Percentiles rank a stretch among this genome's conserved stretches.
Conservation (phyloP, 2,797 vertebrate genomes). For the Telmatherina bonti region DNA sequence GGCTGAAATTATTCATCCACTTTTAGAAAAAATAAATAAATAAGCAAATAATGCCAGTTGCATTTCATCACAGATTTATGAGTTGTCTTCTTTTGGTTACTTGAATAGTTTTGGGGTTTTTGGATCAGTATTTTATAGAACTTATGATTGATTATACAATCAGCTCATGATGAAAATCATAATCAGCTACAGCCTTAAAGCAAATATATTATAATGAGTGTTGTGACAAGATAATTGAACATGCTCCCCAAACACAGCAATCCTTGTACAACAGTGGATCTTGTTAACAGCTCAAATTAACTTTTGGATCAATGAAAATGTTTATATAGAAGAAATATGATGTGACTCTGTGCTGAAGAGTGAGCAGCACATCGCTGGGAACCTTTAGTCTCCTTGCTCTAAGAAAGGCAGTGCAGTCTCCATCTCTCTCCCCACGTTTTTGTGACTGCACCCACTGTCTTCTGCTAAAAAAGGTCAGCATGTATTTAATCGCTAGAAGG, state of each 20-base stretch:
- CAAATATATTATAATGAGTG: not conserved
- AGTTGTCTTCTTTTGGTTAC: not conserved
- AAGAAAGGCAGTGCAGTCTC: constrained; percentile 8
- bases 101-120: constrained; percentile 1
- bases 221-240: not conserved
- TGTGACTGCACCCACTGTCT: not conserved
- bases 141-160: not conserved
- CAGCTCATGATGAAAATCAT: not conserved
- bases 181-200: constrained; percentile 3
- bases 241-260: no score
- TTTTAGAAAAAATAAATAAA: not conserved
- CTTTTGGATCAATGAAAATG: constrained; percentile 3
- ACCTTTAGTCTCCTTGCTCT: not conserved
- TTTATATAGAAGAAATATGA: constrained; percentile 2
- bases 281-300: constrained; percentile 1
- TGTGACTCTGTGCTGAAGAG: not conserved
- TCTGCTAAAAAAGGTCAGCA: not conserved
- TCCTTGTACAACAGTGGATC: not conserved
- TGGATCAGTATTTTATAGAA: not conserved
- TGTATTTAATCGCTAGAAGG: not conserved
- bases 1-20: not conserved
- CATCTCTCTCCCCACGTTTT: not conserved
- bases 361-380: not conserved
- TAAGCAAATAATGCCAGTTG: not conserved
- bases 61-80: not conserved